Evolutionary conservation across 2,797 vertebrate species (phyloP).

Genomic region (Odontamblyopus lacepedii): DNA sequence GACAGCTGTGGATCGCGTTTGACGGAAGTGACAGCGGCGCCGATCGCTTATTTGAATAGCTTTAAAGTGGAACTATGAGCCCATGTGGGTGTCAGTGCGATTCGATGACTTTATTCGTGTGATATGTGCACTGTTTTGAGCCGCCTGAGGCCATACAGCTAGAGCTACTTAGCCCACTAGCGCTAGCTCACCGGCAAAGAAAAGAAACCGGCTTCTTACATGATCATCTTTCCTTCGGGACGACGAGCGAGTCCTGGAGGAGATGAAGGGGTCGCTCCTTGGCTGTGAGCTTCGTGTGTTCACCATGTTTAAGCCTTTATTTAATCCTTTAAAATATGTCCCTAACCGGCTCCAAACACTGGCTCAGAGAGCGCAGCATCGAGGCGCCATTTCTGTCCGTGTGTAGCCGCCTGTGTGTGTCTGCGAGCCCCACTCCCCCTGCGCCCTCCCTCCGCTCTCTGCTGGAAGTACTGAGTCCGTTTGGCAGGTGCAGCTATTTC

Average conservation of each 20-base stretch:
- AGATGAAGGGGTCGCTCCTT: slow-evolving; percentile 74
- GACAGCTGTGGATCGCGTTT: slow-evolving; percentile 29
- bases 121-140: slow-evolving; percentile 37
- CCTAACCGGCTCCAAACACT: slow-evolving; percentile 72
- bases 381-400: slow-evolving; percentile 83
- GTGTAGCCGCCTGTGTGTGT: slow-evolving; percentile 39
- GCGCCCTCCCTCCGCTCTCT: slow-evolving; percentile 48
- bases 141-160: slow-evolving; percentile 66
- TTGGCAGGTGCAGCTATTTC: slow-evolving; percentile 49
- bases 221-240: slow-evolving; percentile 78
- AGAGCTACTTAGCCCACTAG: slow-evolving; percentile 53
- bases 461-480: slow-evolving; percentile 18
- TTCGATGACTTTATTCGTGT: slow-evolving; percentile 2
- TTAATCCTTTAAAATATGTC: slow-evolving; percentile 60
- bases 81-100: slow-evolving; percentile 53
- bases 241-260: slow-evolving; percentile 82
- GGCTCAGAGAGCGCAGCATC: slow-evolving; percentile 76
- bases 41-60: neutral
- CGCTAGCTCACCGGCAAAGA: slow-evolving; percentile 70
- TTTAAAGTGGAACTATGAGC: slow-evolving; percentile 3
- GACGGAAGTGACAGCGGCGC: slow-evolving; percentile 1
- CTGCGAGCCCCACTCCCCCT: slow-evolving; percentile 25
- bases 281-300: slow-evolving; percentile 88
- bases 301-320: slow-evolving; percentile 83
- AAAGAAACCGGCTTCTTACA: slow-evolving; percentile 78